A percentile compares a stretch with the other conserved stretches of the same genome.
phyloP scores from a whole-genome alignment of 2,113 vertebrate genomes.

The Ondatra zibethicus region DNA sequence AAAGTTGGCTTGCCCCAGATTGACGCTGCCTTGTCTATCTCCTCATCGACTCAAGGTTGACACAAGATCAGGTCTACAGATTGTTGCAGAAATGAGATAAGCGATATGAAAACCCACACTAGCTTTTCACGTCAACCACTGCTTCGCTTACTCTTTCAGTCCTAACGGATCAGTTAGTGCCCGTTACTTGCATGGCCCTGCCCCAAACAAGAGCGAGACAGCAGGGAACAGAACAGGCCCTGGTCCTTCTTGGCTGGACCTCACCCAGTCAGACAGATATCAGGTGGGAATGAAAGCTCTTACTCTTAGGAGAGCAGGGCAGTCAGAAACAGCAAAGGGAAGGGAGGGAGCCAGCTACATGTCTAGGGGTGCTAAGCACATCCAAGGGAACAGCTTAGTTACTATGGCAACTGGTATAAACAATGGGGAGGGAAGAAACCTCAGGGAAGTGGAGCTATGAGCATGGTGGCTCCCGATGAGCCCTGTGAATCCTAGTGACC shows the following conservation, averaged over 20 bases:
- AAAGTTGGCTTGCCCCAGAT: constrained; percentile 37
- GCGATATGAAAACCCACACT: not conserved
- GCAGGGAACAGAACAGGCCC: too few species aligned
- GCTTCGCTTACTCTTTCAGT: accelerated
- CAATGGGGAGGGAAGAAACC: accelerated
- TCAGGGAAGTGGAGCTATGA: accelerated
- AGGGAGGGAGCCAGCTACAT: accelerated
- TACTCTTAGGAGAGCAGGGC: accelerated
- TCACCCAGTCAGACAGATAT: accelerated
- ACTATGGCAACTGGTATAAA: not conserved
- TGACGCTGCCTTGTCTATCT: not conserved
- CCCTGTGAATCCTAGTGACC: not conserved
- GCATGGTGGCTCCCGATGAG: accelerated
- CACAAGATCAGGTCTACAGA: not conserved
- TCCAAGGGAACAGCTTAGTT: accelerated
- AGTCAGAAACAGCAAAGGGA: not conserved
- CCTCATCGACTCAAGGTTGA: not conserved
- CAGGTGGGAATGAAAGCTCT: not conserved
- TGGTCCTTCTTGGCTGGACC: not conserved
- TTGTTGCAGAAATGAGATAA: not conserved
- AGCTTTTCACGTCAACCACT: not conserved
- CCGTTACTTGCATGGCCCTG: too few species aligned
- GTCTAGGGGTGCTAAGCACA: too few species aligned
- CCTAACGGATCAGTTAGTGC: accelerated
- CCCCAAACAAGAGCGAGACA: accelerated